Evolutionary conservation across 1,140 invertebrate species (phyloP), one percentile per base, ranked within the genome.

Genomic region (Cydia strobilella): DNA sequence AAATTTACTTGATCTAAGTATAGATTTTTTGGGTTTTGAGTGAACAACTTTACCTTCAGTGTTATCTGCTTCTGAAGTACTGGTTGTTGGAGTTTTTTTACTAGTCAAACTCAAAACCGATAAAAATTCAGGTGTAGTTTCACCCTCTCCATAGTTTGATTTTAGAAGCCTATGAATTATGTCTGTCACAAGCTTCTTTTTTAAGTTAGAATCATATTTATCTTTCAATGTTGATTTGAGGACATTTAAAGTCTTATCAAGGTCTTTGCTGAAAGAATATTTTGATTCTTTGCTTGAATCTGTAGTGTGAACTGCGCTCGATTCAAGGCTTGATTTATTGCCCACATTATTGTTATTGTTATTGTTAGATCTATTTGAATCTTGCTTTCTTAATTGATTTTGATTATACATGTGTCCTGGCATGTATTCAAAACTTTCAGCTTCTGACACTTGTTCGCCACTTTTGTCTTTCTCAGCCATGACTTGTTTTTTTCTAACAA

Each of bases 401-500:
- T 90, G 87, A 80, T 90, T 84, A 79, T 92, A 93, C 73, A 93
- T 84, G 82, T 93, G 86, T 5, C 91, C 93, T 73, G 92, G 92
- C 91, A 93, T 90, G 75, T 93, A 93, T 86, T 93, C 93, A 85
- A 93, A 93, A 77, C 92, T 93, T 73, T 93, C 91, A 12, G 91
- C 90, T 81, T 88, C 88, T 27, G 92, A 93, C 77, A 93, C 76
- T 78, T 88, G 87, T 27, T 87, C 87, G 42, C 79, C 86, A 80
- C 75, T 87, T 77, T 87, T 90, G 15, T 89, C 87, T 75, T 82
- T 81, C 12, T 73, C 45, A 42, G 77, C 77, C 15, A 79, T 23
- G 76, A 82, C 82, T 76, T 81, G 77, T 75, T 82, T 86, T 20
- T 83, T 69, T 63, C 5, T 15, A 62, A 71, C 69, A 59, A n/a